These are phyloP conservation scores for Propithecus coquereli DNA, from an alignment of 2,113 vertebrate species.

Conservation along the genomic window DNA sequence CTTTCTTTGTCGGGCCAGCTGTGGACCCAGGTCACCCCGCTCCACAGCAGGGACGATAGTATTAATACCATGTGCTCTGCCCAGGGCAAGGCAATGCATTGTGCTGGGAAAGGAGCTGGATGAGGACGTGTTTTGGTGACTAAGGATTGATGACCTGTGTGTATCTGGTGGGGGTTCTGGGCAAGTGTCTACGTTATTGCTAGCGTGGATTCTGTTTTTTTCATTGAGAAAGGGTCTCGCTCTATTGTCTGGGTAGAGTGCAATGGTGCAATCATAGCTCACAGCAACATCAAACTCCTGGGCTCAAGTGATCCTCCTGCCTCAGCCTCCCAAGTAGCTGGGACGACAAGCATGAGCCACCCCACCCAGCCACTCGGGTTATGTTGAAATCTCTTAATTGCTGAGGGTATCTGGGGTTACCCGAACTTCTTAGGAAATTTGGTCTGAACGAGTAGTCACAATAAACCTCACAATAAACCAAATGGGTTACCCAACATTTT, in stretches of 20 bases:
- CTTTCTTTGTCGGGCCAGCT: background rate
- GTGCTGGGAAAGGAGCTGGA: background rate
- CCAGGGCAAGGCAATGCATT: rapidly evolving
- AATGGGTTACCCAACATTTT: background rate
- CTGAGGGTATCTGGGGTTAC: background rate
- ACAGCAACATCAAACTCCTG: no score
- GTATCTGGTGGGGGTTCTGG: background rate
- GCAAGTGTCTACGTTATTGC: background rate
- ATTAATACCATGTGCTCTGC: background rate
- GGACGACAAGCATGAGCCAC: no score
- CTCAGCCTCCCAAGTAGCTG: no score
- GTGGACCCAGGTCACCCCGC: background rate
- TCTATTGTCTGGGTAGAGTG: no score
- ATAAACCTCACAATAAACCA: background rate
- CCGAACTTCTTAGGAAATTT: background rate
- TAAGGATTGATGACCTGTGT: background rate
- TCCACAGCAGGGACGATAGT: rapidly evolving
- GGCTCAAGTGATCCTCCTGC: no score
- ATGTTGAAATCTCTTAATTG: background rate
- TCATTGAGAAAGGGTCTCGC: no score
- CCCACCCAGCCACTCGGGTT: background rate
- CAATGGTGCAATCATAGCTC: no score
- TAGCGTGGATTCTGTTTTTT: background rate
- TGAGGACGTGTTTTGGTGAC: background rate
- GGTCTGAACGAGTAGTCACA: background rate